Percentiles rank a stretch among this genome's conserved stretches.
Conservation (phyloP, 2,888 invertebrate species). For the Unio pictorum region DNA sequence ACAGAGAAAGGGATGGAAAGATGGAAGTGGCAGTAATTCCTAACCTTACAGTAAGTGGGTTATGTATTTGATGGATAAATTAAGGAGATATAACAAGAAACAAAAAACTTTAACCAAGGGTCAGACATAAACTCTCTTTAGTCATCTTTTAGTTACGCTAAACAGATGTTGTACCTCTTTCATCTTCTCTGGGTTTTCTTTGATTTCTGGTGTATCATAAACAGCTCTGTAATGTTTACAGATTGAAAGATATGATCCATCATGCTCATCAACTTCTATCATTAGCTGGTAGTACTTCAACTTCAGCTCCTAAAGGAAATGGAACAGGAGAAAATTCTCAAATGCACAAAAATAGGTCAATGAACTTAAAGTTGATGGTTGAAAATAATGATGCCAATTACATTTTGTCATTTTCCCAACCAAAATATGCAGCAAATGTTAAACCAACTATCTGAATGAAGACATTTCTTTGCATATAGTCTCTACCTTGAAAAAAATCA, state of each 20-base stretch:
- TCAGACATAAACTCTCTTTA: too few species aligned
- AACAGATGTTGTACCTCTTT: slow-evolving; percentile 71
- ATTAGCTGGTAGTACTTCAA: slow-evolving; percentile 85
- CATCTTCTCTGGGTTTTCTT: slow-evolving; percentile 78
- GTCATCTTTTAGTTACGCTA: too few species aligned
- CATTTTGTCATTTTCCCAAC: not conserved
- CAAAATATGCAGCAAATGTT: too few species aligned
- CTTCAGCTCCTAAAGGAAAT: slow-evolving; percentile 76
- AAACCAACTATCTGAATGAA: too few species aligned
- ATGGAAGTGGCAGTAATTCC: too few species aligned
- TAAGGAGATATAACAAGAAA: too few species aligned
- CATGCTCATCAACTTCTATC: slow-evolving; percentile 97
- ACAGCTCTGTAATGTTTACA: slow-evolving; percentile 97
- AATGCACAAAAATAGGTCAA: not conserved
- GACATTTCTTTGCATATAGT: too few species aligned
- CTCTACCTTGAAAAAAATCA: too few species aligned
- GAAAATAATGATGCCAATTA: not conserved
- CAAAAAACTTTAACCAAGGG: too few species aligned
- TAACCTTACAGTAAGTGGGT: too few species aligned
- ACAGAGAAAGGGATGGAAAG: too few species aligned
- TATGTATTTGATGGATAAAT: too few species aligned
- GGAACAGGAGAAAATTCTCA: not conserved
- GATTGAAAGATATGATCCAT: slow-evolving; percentile 91
- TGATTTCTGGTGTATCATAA: slow-evolving; percentile 83
- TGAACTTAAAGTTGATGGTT: not conserved